Evolutionary conservation across 2,888 invertebrate genomes (phyloP).

Genomic region (Agrotis puta): DNA sequence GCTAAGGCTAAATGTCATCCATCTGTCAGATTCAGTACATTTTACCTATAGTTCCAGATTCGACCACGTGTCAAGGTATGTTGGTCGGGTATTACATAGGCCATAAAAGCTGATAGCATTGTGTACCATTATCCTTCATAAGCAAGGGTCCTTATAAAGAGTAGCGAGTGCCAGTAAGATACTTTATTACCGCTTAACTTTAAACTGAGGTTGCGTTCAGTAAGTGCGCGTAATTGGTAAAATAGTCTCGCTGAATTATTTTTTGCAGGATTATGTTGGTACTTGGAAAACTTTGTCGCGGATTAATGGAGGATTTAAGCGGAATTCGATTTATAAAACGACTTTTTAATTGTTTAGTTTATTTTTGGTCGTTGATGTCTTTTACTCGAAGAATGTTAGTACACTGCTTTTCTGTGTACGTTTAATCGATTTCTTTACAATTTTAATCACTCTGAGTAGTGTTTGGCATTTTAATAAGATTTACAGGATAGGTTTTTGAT

Average conservation of each 20-base stretch:
- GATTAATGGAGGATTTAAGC: not conserved
- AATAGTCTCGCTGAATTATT: constrained; percentile 64
- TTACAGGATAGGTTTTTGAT: too few relatives aligned
- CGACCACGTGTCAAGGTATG: constrained; percentile 41
- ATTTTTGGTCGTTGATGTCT: constrained; percentile 42
- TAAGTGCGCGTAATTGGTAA: constrained; percentile 74
- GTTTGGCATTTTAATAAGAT: too few relatives aligned
- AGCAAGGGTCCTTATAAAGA: constrained; percentile 80
- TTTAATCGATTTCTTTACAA: not conserved
- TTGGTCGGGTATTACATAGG: constrained; percentile 61
- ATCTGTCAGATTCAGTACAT: constrained; percentile 4
- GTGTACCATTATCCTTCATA: constrained; percentile 86
- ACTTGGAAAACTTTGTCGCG: constrained; percentile 22
- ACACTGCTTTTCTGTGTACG: not conserved
- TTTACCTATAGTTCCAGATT: not conserved
- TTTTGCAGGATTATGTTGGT: constrained; percentile 54
- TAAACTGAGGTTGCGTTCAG: constrained; percentile 68
- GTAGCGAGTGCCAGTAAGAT: constrained; percentile 79
- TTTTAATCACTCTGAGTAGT: not conserved
- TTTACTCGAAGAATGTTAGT: constrained; percentile 17
- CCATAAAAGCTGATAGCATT: constrained; percentile 83
- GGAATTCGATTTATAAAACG: too few relatives aligned
- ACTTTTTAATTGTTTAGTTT: not conserved
- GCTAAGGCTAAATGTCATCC: constrained; percentile 75
- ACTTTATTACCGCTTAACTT: constrained; percentile 83